Evolutionary conservation across 1,140 invertebrate genomes (phyloP), one percentile per base, ranked within the genome.

Genomic region (Drosophila mayri): DNA sequence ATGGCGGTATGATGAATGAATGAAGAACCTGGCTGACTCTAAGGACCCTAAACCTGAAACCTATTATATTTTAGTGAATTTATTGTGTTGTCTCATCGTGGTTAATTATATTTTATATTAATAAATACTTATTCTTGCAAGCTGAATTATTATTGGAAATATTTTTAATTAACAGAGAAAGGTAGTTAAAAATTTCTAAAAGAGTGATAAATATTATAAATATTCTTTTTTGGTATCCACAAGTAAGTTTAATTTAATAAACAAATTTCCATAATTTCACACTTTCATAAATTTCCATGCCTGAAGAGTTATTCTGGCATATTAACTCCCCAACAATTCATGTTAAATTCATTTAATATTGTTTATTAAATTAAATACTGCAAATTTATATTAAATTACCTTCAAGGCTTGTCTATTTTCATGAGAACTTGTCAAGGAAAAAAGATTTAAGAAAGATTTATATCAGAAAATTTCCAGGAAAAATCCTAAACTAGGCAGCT

Each of bases 1-100:
- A 16, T 20, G 37, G 0, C 12, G n/a, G n/a, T 32, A 50, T 32
- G 22, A 18, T 25, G 4, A 22, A n/a, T 12, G 18, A 67, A 43
- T 49, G 22, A 44, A 20, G 12, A 41, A 70, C 47, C 37, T 35
- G 30, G 22, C 57, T 46, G 12, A 40, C 52, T 49, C 67, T 41
- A 38, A 22, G 43, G 49, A 50, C 16, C 4, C 14, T 7, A 5
- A 37, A 52, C 28, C n/a, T 22, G 5, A 16, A 30, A 14, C 41
- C 2, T 14, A 20, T 10, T 8, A 30, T 38, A 14, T n/a, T 46
- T 30, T 47, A 38, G 43, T 57, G 50, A 28, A 28, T 32, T 25
- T n/a, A 20, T 11, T 40, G 20, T 66, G 61, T 11, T 67, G 64
- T 67, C 30, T 60, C 20, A 35, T 71, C n/a, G 65, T 12, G 37